These are phyloP conservation scores for Cephalotes varians DNA, from an alignment of 2,888 invertebrate species.

Conservation along the genomic window DNA sequence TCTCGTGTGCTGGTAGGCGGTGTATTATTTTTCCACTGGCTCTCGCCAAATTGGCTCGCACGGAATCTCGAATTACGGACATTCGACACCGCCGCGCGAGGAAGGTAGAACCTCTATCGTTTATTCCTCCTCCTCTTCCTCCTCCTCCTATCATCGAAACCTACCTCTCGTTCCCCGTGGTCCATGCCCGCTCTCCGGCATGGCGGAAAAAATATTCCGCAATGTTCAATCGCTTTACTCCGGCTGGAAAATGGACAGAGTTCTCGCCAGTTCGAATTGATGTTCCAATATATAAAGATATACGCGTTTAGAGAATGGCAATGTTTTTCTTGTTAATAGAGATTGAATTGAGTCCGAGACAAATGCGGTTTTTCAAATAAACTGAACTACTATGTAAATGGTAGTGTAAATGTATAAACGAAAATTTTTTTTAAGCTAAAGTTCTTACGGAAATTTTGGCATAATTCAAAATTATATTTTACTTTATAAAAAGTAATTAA, in stretches of 20 bases:
- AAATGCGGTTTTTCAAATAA: conserved; percentile 11
- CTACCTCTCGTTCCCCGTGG: conserved; percentile 20
- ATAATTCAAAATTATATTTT: background rate
- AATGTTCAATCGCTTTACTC: conserved; percentile 74
- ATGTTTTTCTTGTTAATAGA: conserved; percentile 24
- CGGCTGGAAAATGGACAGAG: conserved; percentile 17
- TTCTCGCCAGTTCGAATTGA: conserved; percentile 27
- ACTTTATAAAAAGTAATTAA: background rate
- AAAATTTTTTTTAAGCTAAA: background rate
- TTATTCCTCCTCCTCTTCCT: conserved; percentile 37
- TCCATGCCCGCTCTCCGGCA: conserved; percentile 46
- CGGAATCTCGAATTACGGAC: conserved; percentile 83
- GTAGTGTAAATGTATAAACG: background rate
- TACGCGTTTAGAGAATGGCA: background rate
- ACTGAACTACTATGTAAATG: background rate
- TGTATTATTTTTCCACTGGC: conserved; percentile 80
- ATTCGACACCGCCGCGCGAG: conserved; percentile 75
- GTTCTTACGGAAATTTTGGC: background rate
- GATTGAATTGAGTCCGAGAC: background rate
- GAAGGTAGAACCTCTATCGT: conserved; percentile 66
- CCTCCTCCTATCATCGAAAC: conserved; percentile 16
- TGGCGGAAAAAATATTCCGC: conserved; percentile 72
- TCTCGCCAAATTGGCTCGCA: conserved; percentile 82
- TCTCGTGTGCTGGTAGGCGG: conserved; percentile 74
- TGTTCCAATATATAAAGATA: conserved; percentile 11